Evolutionary conservation across 2,113 vertebrate genomes (phyloP).

Genomic region (Pipa parva): DNA sequence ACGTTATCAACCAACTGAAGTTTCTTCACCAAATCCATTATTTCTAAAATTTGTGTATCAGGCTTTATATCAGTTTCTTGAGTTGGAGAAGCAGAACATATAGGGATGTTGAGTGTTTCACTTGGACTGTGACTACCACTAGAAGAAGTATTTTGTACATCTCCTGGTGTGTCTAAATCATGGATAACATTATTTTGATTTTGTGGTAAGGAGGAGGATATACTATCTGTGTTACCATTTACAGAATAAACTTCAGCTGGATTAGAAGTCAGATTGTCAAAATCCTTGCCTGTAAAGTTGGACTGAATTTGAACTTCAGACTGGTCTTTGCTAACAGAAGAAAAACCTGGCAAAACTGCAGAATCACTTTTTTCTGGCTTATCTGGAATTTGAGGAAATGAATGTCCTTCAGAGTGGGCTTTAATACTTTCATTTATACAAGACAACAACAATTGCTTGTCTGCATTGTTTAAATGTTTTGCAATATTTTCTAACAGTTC

Average conservation of each 20-base stretch:
- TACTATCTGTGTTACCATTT: slow-evolving; percentile 56
- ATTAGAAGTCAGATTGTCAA: neutral
- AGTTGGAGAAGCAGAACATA: slow-evolving; percentile 28
- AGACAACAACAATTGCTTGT: slow-evolving; percentile 76
- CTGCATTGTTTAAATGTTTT: slow-evolving; percentile 71
- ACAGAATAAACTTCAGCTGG: neutral
- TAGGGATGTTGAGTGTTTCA: slow-evolving; percentile 33
- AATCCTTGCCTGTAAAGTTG: neutral
- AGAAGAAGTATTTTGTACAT: slow-evolving; percentile 46
- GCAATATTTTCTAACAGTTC: slow-evolving; percentile 67
- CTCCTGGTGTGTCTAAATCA: slow-evolving; percentile 47
- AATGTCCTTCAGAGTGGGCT: slow-evolving; percentile 53
- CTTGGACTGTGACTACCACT: slow-evolving; percentile 45
- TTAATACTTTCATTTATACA: slow-evolving; percentile 71
- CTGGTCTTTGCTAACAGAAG: slow-evolving; percentile 50
- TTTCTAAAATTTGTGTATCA: slow-evolving; percentile 70
- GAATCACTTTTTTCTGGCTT: slow-evolving; percentile 70
- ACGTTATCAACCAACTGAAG: slow-evolving; percentile 72
- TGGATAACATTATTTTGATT: slow-evolving; percentile 55
- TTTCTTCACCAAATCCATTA: slow-evolving; percentile 78
- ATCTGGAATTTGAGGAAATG: slow-evolving; percentile 54
- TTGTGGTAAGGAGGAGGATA: slow-evolving; percentile 45
- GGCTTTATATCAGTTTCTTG: slow-evolving; percentile 50
- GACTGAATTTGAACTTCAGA: slow-evolving; percentile 50
- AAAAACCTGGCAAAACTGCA: slow-evolving; percentile 55